Evolutionary conservation across 1,140 invertebrate species (phyloP).

Genomic region (Eulimnadia texana): DNA sequence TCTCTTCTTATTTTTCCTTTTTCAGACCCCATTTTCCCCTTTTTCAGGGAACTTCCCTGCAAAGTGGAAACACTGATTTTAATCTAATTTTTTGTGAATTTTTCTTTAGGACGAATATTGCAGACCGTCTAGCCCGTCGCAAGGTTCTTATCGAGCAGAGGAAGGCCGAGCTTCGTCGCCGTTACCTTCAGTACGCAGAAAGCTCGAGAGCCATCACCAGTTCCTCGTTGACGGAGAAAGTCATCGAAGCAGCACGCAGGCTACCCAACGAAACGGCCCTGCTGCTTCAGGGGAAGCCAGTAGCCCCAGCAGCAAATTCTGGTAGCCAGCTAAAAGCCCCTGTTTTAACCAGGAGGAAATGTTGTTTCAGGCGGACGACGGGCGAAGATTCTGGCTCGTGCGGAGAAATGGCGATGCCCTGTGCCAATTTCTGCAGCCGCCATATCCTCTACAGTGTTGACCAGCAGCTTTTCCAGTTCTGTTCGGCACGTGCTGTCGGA

Average conservation of each 20-base stretch:
- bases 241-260: constrained; percentile 18
- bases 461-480: constrained; percentile 74
- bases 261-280: constrained; percentile 20
- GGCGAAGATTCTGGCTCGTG: constrained; percentile 30
- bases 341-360: constrained; percentile 24
- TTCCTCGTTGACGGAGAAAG: not conserved
- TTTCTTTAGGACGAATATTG: not conserved
- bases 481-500: constrained; percentile 73
- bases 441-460: constrained; percentile 78
- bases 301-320: not conserved
- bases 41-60: no score
- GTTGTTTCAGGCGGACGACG: constrained; percentile 25
- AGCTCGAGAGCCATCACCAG: not conserved
- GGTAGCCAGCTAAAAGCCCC: constrained; percentile 16
- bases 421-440: constrained; percentile 60
- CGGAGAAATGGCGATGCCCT: constrained; percentile 52
- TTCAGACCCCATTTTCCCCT: no score
- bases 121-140: not conserved
- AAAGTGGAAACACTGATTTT: no score
- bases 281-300: constrained; percentile 16
- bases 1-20: no score
- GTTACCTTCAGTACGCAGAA: constrained; percentile 10
- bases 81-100: no score
- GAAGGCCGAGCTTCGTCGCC: constrained; percentile 10
- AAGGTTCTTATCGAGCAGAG: not conserved